Percentiles rank a stretch among this genome's conserved stretches.
Conservation (phyloP, 2,888 invertebrate genomes). For the Eupithecia vulgata region DNA sequence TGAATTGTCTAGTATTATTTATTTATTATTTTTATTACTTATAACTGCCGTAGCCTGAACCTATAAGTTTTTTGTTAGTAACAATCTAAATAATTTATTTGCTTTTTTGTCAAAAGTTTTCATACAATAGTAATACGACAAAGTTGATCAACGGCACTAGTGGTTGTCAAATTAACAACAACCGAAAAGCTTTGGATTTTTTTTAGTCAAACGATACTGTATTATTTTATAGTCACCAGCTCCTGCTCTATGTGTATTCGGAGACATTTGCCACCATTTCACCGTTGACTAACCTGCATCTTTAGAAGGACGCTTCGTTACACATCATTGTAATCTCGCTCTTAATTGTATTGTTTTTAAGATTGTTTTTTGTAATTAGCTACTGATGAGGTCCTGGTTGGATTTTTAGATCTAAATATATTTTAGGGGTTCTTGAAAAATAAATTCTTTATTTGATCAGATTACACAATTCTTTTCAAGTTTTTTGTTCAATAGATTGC, state of each 20-base stretch:
- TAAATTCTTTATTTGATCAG: neutral
- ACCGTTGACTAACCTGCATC: conserved; percentile 47
- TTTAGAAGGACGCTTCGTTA: conserved; percentile 44
- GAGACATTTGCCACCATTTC: conserved; percentile 45
- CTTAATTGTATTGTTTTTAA: conserved; percentile 37
- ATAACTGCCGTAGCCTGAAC: no score
- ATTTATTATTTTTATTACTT: no score
- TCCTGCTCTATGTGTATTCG: conserved; percentile 22
- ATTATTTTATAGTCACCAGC: neutral
- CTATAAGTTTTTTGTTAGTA: no score
- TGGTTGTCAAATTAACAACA: no score
- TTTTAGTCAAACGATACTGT: neutral
- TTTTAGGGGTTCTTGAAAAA: neutral
- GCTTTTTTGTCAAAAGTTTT: no score
- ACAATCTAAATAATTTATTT: no score
- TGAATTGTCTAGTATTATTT: no score
- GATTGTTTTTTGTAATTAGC: conserved; percentile 40
- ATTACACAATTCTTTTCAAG: no score
- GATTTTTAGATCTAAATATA: conserved; percentile 28
- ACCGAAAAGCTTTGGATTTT: no score
- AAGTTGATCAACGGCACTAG: no score
- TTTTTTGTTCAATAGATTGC: no score
- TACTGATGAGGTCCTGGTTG: conserved; percentile 37
- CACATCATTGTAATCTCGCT: conserved; percentile 44
- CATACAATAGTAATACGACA: no score